phyloP scores from a whole-genome alignment of 2,113 vertebrate genomes.

The Xenotilapia longispinis region DNA sequence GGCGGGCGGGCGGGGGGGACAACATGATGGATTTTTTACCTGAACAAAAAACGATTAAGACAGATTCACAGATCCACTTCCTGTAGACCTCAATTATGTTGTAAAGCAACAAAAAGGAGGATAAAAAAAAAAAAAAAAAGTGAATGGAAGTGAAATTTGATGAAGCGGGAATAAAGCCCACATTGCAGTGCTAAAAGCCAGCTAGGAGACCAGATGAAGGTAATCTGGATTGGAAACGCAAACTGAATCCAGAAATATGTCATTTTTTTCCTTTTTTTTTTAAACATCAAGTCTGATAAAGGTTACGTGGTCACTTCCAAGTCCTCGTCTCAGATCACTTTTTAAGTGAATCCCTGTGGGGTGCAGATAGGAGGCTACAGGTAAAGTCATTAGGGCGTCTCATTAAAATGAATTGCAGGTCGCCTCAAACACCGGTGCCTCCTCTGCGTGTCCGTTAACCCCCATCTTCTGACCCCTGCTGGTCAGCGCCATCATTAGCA shows the following conservation, averaged over 20 bases:
- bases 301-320: background rate
- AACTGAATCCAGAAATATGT: conserved; percentile 26
- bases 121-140: background rate
- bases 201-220: background rate
- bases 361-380: background rate
- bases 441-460: background rate
- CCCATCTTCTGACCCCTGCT: background rate
- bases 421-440: background rate
- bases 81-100: background rate
- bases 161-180: background rate
- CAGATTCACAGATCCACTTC: background rate
- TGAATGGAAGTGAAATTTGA: background rate
- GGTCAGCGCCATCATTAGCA: background rate
- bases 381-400: background rate
- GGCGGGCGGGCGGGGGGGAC: background rate
- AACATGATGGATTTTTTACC: background rate
- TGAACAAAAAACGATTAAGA: conserved; percentile 22
- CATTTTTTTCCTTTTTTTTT: background rate
- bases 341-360: background rate
- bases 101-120: background rate
- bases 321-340: background rate
- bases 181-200: conserved; percentile 16
- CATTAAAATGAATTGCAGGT: background rate
- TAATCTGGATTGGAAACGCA: conserved; percentile 42
- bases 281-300: background rate